Base-by-base conservation (phyloP, 2,888 invertebrate species). In the Podotricha telesiphe region DNA sequence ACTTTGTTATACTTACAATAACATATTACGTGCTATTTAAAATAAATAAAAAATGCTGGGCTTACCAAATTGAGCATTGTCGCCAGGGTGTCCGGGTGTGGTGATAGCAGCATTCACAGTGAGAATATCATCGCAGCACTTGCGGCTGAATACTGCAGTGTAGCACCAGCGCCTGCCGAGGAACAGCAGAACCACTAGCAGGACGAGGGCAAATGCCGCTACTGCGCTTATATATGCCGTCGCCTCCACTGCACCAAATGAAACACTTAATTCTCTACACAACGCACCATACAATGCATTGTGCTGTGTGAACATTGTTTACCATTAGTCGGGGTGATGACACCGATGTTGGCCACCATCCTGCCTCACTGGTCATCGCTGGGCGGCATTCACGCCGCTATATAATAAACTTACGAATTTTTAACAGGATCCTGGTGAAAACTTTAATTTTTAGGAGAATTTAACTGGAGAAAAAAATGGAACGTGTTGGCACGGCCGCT, bases 161-260 rank as follows among this genome's bases (percentile, higher is more conserved):
- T 88, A 80, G 86, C 91, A 85, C 93, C 93, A 93, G 87, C 96
- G 95, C 81, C 97, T 96, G 84, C 97, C 97, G 76, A 98, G 94
- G 92, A 98, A 98, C 76, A 98, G 94, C 80, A 98, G 95, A 80
- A 98, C 94, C 75, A 98, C 95, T 79, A 98, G 93, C 77, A 98
- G 94, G 71, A 98, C 93, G 22, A 96, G 95, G 67, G 98, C 95
- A 83, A 98, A 95, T 74, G 96, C 97, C 73, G 96, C 96, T 79
- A 98, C 96, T 73, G 96, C 97, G 81, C 97, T 97, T 86, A 98
- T 94, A 85, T 98, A 96, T 83, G 97, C 97, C 80, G 97, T 96
- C 80, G 97, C 96, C 94, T 98, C 98, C 88, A 95, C 94, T 87
- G 95, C 93, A 89, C 94, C 76, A 80, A 74, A 79, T 67, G 75